Evolutionary conservation across 2,888 invertebrate genomes (phyloP).

Genomic region (Drosophila siamana): DNA sequence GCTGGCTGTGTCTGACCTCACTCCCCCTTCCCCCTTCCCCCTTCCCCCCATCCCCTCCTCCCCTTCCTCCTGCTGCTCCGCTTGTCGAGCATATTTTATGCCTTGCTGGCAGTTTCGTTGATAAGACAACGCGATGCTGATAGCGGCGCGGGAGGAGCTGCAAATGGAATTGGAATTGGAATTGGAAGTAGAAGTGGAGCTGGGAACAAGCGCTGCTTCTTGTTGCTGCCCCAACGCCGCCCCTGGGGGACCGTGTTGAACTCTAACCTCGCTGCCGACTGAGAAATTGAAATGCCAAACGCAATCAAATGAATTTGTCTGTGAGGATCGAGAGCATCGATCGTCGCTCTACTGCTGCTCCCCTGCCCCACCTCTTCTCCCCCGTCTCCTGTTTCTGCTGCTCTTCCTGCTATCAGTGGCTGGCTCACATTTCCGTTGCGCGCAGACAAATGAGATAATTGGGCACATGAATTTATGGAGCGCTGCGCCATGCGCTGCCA

Average conservation of each 20-base stretch:
- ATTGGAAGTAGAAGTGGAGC: neutral
- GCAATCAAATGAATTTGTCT: constrained; percentile 74
- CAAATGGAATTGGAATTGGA: neutral
- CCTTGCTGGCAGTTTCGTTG: constrained; percentile 69
- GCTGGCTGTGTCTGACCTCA: constrained; percentile 18
- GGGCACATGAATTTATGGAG: constrained; percentile 77
- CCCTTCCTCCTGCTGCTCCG: neutral
- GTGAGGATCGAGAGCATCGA: constrained; percentile 52
- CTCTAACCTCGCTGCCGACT: constrained; percentile 43
- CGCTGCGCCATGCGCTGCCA: constrained; percentile 39
- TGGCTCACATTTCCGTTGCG: constrained; percentile 71
- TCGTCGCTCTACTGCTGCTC: neutral
- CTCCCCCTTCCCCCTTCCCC: neutral
- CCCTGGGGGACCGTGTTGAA: constrained; percentile 7
- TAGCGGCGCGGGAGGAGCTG: constrained; percentile 28
- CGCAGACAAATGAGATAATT: constrained; percentile 83
- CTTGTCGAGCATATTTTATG: constrained; percentile 60
- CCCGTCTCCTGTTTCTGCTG: no score
- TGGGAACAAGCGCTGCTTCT: constrained; percentile 51
- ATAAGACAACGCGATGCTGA: constrained; percentile 55
- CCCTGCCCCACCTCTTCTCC: neutral
- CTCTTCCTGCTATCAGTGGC: constrained; percentile 25
- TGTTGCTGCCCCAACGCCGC: neutral
- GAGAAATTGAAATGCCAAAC: constrained; percentile 60
- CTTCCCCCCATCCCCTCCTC: neutral